Base-by-base conservation (phyloP, 2,113 vertebrate species). In the Hypocryptadius cinnamomeus region DNA sequence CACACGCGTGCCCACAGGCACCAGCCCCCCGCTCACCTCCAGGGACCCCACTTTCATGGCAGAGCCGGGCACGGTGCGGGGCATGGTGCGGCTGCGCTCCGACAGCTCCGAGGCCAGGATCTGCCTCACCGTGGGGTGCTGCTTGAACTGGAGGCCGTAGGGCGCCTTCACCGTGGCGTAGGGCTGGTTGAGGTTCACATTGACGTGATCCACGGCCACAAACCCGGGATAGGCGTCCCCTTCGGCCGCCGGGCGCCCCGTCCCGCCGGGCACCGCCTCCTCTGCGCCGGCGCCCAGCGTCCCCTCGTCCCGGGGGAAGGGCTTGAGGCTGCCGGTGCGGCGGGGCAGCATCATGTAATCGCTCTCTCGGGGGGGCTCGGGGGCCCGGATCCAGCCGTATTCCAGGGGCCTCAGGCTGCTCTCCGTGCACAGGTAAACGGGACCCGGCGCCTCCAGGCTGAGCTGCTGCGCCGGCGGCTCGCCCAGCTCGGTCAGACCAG, bases 261-360 rank as follows among this genome's bases (percentile, higher is more conserved):
- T 96, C 59, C 98, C 98, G 13, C 98, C 93, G 33, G 98, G 98
- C 17, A 98, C 97, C 24, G 98, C 98, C 27, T 99, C 99, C 16
- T 99, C 98, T 19, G 98, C 65, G 1, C 98, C 90, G 61, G 98
- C 97, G 86, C 98, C 98, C n/a, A 98, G 97, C n/a, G 98, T 98
- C 76, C 97, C 97, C 68, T 99, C 99, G 3, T 99, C 98, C 21
- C 98, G 95, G 2, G 97, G 42, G 19, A 97, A 98, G 64, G 98
- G 99, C 81, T 99, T 99, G 86, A 99, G 98, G 97, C 98, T 99
- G 96, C 98, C 96, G 88, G 98, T 98, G 97, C 99, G 97, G 37
- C 99, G 98, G 15, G 99, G 99, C 93, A 99, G 98, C 95, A 99
- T 98, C 99, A 99, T 99, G 96, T 99, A 99, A 97, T 99, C 99